Evolutionary conservation across 1,140 invertebrate species (phyloP).

Genomic region (Lepidurus couesii): DNA sequence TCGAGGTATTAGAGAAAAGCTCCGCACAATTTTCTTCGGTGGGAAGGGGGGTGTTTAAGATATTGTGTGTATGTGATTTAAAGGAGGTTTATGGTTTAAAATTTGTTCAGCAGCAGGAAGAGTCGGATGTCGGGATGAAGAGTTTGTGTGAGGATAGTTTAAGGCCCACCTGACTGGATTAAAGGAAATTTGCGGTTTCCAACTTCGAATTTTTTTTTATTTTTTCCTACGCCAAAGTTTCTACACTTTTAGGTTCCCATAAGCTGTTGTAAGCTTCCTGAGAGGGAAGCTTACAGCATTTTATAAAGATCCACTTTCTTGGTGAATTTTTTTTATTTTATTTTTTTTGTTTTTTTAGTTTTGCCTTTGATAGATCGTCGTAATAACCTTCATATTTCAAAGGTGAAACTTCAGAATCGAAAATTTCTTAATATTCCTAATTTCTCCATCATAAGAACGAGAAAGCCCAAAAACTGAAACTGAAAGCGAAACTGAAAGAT

Average conservation of each 20-base stretch:
- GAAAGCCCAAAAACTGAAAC: too few species aligned
- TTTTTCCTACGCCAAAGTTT: not conserved
- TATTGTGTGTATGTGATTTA: not conserved
- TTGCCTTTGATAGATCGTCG: not conserved
- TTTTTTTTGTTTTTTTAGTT: not conserved
- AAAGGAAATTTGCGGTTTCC: conserved; percentile 15
- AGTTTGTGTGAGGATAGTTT: not conserved
- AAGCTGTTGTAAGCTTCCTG: too few species aligned
- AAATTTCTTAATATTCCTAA: too few species aligned
- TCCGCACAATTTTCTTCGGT: not conserved
- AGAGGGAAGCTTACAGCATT: too few species aligned
- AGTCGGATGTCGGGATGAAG: not conserved
- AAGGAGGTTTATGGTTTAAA: not conserved
- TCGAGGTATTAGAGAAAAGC: too few species aligned
- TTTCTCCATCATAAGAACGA: too few species aligned
- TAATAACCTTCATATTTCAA: too few species aligned
- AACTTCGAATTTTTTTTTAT: not conserved
- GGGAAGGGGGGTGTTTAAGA: not conserved
- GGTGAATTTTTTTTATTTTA: not conserved
- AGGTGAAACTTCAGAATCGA: too few species aligned
- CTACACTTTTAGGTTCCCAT: too few species aligned
- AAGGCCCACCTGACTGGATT: not conserved
- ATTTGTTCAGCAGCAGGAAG: not conserved
- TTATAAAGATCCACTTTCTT: not conserved
- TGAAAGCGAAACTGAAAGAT: too few species aligned